Base-by-base conservation (phyloP, 2,797 vertebrate species). In the Acrossocheilus wenchowensis region DNA sequence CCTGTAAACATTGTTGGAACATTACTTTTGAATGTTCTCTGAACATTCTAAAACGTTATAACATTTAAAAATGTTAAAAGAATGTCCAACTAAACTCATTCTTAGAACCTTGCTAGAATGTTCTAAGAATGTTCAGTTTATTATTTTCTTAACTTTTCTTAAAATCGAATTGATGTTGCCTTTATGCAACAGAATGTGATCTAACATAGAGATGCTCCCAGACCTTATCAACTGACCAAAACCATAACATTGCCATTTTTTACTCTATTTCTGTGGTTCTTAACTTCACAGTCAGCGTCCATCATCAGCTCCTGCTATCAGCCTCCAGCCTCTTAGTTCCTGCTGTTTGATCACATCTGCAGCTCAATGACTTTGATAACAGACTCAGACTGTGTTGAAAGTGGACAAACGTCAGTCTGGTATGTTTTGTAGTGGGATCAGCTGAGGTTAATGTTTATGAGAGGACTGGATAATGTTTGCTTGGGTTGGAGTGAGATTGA, bases 381-480 rank as follows among this genome's bases (percentile, higher is more conserved):
- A 48, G 26, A 26, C 52, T 23, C 50, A 23, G 39, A 74, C 50
- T 19, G 81, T 83, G 69, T 17, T 69, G 30, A 82, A 69, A 71
- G 64, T 41, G 66, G 66, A 82, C 41, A 50, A 60, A 62, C 19
- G 6, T 8, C 48, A 19, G 9, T 41, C 66, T 71, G 66, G 12
- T 82, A 17, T 39, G 48, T 43, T 82, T 26, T 54, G 21, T 54
- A 54, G 41, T 43, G 78, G 36, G 78, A 45, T 79, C 57, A 79
- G 34, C 34, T 34, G n/a, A 21, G 69, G 17, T 74, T 83, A 83
- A 83, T 74, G 71, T 83, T 83, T 45, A 74, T 15, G 26, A 36
- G 71, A 45, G 19, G 41, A 36, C 54, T 48, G 71, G 34, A 30
- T 54, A 41, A 19, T 75, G 72, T 75, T 83, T 83, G 52, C 54